These are phyloP conservation scores for Thalassarche chlororhynchos DNA, from an alignment of 2,113 vertebrate species.

Conservation along the genomic window DNA sequence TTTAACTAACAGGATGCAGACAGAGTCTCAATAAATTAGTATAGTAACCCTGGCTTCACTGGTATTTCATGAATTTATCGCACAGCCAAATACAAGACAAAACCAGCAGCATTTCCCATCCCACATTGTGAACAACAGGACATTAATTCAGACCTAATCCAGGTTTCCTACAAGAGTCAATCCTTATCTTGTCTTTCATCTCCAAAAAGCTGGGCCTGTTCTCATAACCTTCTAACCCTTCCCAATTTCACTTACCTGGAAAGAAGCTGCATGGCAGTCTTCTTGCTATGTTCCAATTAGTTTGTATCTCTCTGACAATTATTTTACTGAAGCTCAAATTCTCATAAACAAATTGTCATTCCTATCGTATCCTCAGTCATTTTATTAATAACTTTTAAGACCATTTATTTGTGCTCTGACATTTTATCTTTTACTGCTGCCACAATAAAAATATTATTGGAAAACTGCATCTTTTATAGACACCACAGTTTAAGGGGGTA, in stretches of 20 bases:
- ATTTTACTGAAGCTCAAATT: neutral
- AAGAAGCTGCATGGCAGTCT: neutral
- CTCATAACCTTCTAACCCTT: neutral
- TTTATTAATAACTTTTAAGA: neutral
- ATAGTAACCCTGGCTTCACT: neutral
- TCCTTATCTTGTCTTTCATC: neutral
- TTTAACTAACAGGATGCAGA: neutral
- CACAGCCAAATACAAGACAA: neutral
- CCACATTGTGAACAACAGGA: rapidly evolving
- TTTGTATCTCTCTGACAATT: neutral
- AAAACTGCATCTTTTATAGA: neutral
- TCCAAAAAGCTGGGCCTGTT: neutral
- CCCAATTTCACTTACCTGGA: neutral
- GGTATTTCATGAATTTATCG: neutral
- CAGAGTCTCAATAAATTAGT: neutral
- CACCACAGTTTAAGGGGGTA: neutral
- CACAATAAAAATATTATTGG: neutral
- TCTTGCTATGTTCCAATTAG: neutral
- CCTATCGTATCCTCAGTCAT: neutral
- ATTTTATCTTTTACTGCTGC: neutral
- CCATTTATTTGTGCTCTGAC: neutral
- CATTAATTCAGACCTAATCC: neutral
- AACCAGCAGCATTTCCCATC: neutral
- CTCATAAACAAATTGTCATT: neutral
- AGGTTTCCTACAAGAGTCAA: neutral